Percentiles rank a stretch among this genome's conserved stretches.
Evolutionary conservation across 2,113 vertebrate species (phyloP).

Genomic region (Herpailurus yagouaroundi): DNA sequence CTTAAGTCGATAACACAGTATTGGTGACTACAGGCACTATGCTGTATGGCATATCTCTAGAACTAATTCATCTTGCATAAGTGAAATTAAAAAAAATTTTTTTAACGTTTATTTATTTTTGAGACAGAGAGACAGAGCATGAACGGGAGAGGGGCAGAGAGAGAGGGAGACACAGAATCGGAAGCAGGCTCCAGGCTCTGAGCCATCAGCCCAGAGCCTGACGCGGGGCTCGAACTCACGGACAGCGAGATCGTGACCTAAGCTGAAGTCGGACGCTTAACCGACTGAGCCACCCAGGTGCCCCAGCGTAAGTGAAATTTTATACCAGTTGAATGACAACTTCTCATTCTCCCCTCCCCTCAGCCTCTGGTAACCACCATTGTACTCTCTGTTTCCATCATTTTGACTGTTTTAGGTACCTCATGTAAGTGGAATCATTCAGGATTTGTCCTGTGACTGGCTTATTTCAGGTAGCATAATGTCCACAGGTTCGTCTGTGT

Average conservation of each 20-base stretch:
- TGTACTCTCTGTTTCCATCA: background rate
- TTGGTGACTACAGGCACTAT: background rate
- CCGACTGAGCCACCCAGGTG: no score
- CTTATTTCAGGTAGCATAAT: background rate
- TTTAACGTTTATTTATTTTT: no score
- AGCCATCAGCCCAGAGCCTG: no score
- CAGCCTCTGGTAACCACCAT: background rate
- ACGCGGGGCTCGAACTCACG: no score
- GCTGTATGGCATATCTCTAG: background rate
- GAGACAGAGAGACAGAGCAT: no score
- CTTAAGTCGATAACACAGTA: background rate
- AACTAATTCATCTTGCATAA: background rate
- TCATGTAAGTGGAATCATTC: background rate
- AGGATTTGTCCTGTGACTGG: background rate
- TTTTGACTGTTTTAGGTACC: background rate
- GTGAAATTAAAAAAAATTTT: background rate
- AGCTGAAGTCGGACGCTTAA: no score
- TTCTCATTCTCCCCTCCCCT: background rate
- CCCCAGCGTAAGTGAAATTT: background rate
- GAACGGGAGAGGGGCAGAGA: no score
- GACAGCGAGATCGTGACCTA: no score
- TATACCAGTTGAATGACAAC: background rate
- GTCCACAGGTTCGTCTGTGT: background rate
- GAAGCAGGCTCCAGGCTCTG: no score
- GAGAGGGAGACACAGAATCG: no score